Percentiles rank a stretch among this genome's conserved stretches.
Conservation (phyloP, 2,797 vertebrate species). For the Tenualosa thibaudeaui region DNA sequence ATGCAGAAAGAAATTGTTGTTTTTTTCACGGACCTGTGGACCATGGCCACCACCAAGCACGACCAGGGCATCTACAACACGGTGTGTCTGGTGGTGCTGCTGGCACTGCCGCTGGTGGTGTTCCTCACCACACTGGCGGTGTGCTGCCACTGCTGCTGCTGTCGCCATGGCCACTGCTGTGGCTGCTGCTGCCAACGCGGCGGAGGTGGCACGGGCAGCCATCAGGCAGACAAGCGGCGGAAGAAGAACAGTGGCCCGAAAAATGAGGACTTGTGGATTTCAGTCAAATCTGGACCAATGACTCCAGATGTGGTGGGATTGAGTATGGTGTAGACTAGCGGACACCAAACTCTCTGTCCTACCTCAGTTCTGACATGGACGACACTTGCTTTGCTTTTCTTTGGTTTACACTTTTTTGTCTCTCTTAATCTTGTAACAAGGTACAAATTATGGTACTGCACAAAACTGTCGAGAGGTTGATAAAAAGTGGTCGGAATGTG, state of each 20-base stretch:
- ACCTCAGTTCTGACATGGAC: neutral
- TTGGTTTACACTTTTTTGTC: constrained; percentile 24
- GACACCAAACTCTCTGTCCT: neutral
- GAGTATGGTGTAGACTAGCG: constrained; percentile 56
- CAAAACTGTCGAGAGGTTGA: neutral
- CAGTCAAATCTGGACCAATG: constrained; percentile 84
- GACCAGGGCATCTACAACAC: constrained; percentile 88
- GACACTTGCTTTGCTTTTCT: constrained; percentile 43
- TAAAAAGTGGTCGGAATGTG: constrained; percentile 5
- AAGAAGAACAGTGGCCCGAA: constrained; percentile 73
- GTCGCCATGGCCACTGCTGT: constrained; percentile 59
- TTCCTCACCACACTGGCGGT: constrained; percentile 76
- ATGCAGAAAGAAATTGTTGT: constrained; percentile 76
- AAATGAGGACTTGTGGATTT: constrained; percentile 93
- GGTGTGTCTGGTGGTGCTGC: constrained; percentile 82
- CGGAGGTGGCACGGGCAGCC: constrained; percentile 37
- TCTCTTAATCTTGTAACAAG: constrained; percentile 40
- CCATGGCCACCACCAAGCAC: constrained; percentile 78
- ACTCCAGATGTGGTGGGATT: constrained; percentile 80
- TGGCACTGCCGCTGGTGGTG: constrained; percentile 82
- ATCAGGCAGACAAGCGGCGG: constrained; percentile 68
- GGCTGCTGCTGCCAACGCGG: constrained; percentile 56
- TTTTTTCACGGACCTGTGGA: constrained; percentile 84
- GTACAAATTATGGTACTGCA: constrained; percentile 53
- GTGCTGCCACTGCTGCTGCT: constrained; percentile 94